Evolutionary conservation across 2,888 invertebrate species (phyloP), one percentile per base, ranked within the genome.

Genomic region (Punctoribates punctum): DNA sequence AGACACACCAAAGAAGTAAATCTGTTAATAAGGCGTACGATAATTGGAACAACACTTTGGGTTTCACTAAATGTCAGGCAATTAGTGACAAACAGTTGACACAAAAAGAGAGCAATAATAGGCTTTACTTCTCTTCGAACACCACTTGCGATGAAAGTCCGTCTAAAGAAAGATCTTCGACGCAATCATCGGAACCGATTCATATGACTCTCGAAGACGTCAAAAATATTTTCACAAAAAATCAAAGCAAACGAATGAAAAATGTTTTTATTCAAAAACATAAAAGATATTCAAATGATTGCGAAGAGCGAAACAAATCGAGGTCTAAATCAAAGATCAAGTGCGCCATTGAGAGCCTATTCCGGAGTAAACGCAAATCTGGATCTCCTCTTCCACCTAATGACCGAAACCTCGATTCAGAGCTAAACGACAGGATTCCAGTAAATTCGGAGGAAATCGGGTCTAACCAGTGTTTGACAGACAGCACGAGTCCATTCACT

Each of bases 201-300:
- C 93, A 93, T 83, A 90, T 93, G 89, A 92, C 93, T 13, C 85
- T 93, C 77, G 81, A 81, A 76, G 81, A 81, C 76, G 81, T 81
- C 25, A 78, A 79, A 54, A 77, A 75, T 48, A 75, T 75, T 20
- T 67, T 67, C 17, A 27, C 15, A 9, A 72, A 48, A 72, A 72
- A 72, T 25, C 72, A 72, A 46, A 72, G 25, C 46, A 72, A 72
- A 72, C 23, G 48, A 25, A 20, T 23, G 25, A 72, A 48, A 25
- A 72, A 42, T 25, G 1, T 25, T 48, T 46, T 72, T 15, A 38
- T 23, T 15, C 20, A 23, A 25, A 72, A 48, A 48, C 11, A 48
- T 27, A 72, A 72, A 9, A 11, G 25, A 72, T 25, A 15, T 25
- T 20, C 25, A 38, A 46, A 23, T 48, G 48, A 48, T 23, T 42